Conservation (phyloP, 2,113 vertebrate species). For the Bambusicola thoracicus region DNA sequence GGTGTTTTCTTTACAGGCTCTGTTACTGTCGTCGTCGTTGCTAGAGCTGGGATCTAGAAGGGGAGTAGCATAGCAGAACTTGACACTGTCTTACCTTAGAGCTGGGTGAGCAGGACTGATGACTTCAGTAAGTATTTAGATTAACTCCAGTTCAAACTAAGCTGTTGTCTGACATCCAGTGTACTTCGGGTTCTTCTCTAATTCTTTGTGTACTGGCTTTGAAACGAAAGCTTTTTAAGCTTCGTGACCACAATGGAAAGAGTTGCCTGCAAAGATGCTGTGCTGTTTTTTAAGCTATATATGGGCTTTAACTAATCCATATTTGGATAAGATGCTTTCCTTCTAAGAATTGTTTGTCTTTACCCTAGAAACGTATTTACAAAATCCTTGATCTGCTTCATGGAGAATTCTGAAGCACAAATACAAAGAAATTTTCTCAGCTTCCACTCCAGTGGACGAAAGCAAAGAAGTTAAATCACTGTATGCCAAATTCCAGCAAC, state of each 20-base stretch:
- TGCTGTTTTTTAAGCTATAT: slow-evolving; percentile 16
- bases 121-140: slow-evolving; percentile 13
- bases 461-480: neutral
- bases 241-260: neutral
- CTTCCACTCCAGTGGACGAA: neutral
- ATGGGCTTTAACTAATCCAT: neutral
- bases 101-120: neutral
- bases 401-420: neutral
- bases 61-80: neutral
- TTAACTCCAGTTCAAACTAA: neutral
- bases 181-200: neutral
- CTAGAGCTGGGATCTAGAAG: neutral
- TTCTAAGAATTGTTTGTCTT: slow-evolving; percentile 21
- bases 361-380: slow-evolving; percentile 1
- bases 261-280: slow-evolving; percentile 28
- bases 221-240: slow-evolving; percentile 30
- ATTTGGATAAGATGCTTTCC: neutral
- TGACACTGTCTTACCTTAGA: neutral
- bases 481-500: neutral
- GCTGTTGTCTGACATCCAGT: neutral
- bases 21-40: neutral
- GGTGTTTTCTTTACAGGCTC: neutral
- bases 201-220: slow-evolving; percentile 29
- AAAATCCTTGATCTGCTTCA: neutral
- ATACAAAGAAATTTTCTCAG: neutral